These are phyloP conservation scores for Thripadectes ignobilis DNA, from an alignment of 2,797 vertebrate genomes.

Conservation along the genomic window DNA sequence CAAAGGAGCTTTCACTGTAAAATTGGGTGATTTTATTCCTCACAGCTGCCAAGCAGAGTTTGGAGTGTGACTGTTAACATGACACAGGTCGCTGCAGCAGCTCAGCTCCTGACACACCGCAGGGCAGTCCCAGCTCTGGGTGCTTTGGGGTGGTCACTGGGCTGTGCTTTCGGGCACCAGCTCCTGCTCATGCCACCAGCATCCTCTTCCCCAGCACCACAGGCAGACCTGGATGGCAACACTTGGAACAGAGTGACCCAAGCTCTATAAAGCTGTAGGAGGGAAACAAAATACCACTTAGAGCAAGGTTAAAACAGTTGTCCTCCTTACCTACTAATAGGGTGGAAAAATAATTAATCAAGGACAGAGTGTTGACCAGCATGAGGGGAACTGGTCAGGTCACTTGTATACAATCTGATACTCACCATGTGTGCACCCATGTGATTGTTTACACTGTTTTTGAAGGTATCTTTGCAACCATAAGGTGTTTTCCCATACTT, in stretches of 20 bases:
- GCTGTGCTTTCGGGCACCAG: neutral
- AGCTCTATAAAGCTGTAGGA: neutral
- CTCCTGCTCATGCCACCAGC: neutral
- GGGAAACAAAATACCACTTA: neutral
- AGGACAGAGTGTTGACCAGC: neutral
- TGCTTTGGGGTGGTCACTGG: neutral
- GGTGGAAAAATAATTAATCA: slow-evolving; percentile 6
- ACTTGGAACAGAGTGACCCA: neutral
- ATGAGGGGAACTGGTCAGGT: neutral
- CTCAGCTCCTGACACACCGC: rapidly evolving
- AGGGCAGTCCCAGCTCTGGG: neutral
- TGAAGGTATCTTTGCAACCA: neutral
- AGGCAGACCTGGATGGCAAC: neutral
- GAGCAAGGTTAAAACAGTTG: slow-evolving; percentile 7
- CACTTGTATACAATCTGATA: neutral
- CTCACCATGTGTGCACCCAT: neutral
- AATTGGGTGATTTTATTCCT: neutral
- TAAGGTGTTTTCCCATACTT: neutral
- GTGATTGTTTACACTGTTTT: neutral
- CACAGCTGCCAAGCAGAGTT: neutral
- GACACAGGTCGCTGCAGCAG: neutral
- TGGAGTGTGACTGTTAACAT: neutral
- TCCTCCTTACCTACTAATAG: neutral
- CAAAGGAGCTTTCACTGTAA: neutral
- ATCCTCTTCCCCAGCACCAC: neutral